Percentiles rank a stretch among this genome's conserved stretches.
Conservation (phyloP, 2,888 invertebrate species). For the Mesorhabditis spiculigera region DNA sequence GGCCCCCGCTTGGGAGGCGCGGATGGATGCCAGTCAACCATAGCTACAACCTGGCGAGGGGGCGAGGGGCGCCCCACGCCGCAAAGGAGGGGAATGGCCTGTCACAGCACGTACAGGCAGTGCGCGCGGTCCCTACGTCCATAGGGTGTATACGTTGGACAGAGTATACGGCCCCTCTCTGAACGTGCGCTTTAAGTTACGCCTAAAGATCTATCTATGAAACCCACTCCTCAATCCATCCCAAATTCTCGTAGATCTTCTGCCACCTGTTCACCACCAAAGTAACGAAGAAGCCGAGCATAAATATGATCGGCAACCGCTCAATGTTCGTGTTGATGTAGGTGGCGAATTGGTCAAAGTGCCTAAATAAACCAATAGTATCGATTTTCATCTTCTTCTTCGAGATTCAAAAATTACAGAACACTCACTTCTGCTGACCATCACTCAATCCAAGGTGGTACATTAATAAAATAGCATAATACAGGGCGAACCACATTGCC, state of each 20-base stretch:
- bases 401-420: background rate
- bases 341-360: constrained; percentile 4
- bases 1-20: no score
- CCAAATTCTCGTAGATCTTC: background rate
- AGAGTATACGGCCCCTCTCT: no score
- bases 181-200: no score
- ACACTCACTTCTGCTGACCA: background rate
- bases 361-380: background rate
- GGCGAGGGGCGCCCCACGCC: no score
- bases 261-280: background rate
- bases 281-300: background rate
- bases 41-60: no score
- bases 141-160: no score
- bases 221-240: background rate
- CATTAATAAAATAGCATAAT: background rate
- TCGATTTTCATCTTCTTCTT: background rate
- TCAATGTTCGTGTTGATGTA: background rate
- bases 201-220: no score
- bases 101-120: no score
- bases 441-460: constrained; percentile 6
- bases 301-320: background rate
- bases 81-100: no score
- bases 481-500: background rate
- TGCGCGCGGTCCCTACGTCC: no score
- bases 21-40: no score